A percentile compares a stretch with the other conserved stretches of the same genome.
Conservation (phyloP, 2,888 invertebrate species). For the Pilophorus perplexus region DNA sequence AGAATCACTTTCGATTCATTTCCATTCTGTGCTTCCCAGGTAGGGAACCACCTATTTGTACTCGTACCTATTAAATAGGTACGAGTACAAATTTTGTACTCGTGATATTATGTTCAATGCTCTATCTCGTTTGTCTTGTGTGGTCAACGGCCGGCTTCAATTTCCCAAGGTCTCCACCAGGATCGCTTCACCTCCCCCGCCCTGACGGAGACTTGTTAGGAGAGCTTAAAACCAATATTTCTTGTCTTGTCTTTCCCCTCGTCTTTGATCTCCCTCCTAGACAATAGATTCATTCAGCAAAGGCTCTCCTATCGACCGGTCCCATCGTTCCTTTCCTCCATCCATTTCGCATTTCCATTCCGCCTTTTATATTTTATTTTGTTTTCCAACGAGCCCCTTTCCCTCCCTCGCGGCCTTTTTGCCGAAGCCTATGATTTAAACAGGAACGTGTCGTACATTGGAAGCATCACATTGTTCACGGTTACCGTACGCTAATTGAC, state of each 20-base stretch:
- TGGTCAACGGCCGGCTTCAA: constrained; percentile 20
- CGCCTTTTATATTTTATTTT: not conserved
- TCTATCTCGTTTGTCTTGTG: not conserved
- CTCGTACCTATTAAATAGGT: too few species aligned
- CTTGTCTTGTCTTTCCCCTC: constrained; percentile 27
- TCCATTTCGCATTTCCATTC: not conserved
- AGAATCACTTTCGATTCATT: too few species aligned
- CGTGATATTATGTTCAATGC: too few species aligned
- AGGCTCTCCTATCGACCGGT: constrained; percentile 22
- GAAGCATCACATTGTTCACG: constrained; percentile 25
- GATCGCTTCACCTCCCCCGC: constrained; percentile 4
- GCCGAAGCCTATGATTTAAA: constrained; percentile 25
- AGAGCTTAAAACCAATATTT: constrained; percentile 29
- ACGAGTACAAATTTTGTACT: too few species aligned
- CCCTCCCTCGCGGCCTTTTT: too few species aligned
- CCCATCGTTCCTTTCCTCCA: constrained; percentile 14
- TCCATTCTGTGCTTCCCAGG: too few species aligned
- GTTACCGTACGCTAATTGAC: constrained; percentile 25
- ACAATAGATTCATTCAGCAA: constrained; percentile 30
- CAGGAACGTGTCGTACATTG: constrained; percentile 24
- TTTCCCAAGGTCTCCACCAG: constrained; percentile 18
- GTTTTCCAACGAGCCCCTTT: constrained; percentile 5
- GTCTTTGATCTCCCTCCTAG: constrained; percentile 30
- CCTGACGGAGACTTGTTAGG: constrained; percentile 15
- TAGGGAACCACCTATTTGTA: too few species aligned